Conservation (phyloP, 2,797 vertebrate species). For the Sebastes itinus region DNA sequence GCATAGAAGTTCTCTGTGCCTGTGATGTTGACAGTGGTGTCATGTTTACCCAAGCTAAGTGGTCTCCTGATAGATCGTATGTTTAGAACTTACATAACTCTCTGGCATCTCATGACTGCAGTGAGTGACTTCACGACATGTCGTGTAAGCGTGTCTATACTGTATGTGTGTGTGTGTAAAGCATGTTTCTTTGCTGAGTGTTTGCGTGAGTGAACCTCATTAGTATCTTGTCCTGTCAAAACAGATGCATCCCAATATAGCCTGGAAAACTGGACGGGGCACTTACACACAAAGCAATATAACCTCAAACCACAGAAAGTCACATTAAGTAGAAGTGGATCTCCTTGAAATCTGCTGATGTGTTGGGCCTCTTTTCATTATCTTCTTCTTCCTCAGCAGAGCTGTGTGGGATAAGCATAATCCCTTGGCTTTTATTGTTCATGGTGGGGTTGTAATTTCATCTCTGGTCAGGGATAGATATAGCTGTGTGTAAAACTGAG, state of each 20-base stretch:
- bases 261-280: slow-evolving; percentile 27
- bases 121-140: neutral
- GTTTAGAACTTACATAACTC: slow-evolving; percentile 41
- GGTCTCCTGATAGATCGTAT: slow-evolving; percentile 28
- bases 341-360: slow-evolving; percentile 13
- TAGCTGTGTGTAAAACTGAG: neutral
- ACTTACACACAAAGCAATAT: neutral
- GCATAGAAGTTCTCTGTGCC: neutral
- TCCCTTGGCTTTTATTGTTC: slow-evolving; percentile 1
- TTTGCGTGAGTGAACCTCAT: slow-evolving; percentile 43
- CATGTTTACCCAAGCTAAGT: slow-evolving; percentile 55
- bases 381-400: neutral
- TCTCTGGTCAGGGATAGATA: neutral
- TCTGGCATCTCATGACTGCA: slow-evolving; percentile 11
- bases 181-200: slow-evolving; percentile 20
- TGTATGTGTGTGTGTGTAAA: neutral
- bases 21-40: slow-evolving; percentile 24
- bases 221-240: slow-evolving; percentile 50
- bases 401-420: slow-evolving; percentile 29
- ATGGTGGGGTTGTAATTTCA: neutral
- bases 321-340: neutral
- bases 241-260: slow-evolving; percentile 51
- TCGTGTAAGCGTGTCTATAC: neutral
- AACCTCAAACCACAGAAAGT: neutral
- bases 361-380: slow-evolving; percentile 27